phyloP scores from a whole-genome alignment of 1,140 invertebrate genomes.

The Holcopasites calliopsidis region DNA sequence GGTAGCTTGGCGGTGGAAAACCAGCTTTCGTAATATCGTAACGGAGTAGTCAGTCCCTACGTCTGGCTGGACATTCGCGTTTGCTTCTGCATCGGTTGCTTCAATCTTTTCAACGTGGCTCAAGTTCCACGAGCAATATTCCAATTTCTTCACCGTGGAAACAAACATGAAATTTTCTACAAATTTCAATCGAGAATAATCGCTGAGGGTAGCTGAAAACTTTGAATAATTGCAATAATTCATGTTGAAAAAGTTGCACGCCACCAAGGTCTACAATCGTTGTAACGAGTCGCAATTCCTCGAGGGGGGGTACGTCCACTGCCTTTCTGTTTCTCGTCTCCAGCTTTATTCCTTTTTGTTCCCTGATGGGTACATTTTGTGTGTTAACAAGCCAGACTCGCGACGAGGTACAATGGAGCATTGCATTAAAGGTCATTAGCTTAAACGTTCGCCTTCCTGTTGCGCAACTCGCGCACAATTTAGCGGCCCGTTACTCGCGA shows the following conservation, averaged over 20 bases:
- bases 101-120: too few relatives aligned
- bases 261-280: too few relatives aligned
- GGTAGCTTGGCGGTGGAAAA: background rate
- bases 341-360: constrained; percentile 42
- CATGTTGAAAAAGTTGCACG: too few relatives aligned
- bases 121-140: too few relatives aligned
- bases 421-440: constrained; percentile 70
- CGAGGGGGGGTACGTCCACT: background rate
- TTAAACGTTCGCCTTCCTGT: constrained; percentile 69
- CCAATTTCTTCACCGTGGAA: too few relatives aligned
- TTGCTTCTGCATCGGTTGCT: too few relatives aligned
- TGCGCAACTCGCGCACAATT: constrained; percentile 65
- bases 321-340: background rate
- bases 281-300: background rate
- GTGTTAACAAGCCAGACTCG: constrained; percentile 50
- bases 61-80: too few relatives aligned
- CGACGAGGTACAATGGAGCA: constrained; percentile 60
- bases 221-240: too few relatives aligned
- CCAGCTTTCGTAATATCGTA: constrained; percentile 48
- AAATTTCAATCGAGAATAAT: too few relatives aligned
- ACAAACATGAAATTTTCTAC: too few relatives aligned
- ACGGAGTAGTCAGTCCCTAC: too few relatives aligned
- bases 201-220: too few relatives aligned
- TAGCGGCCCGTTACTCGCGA: constrained; percentile 52
- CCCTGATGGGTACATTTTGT: constrained; percentile 55